Evolutionary conservation across 2,113 vertebrate genomes (phyloP).

Genomic region (Pseudopodoces humilis): DNA sequence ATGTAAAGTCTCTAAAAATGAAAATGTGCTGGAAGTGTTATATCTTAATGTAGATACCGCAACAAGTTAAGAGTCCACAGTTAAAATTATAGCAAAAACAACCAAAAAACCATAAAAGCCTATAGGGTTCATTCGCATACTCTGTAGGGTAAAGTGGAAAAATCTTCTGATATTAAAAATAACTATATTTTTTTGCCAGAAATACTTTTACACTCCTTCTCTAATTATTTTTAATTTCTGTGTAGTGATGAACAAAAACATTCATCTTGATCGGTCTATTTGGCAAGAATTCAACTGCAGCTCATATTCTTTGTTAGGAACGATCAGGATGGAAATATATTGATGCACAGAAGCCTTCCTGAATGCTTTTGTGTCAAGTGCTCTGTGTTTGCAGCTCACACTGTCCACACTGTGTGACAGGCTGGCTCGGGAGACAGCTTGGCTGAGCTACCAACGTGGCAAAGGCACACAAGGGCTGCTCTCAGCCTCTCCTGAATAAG

Average conservation of each 20-base stretch:
- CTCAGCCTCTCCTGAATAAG: neutral
- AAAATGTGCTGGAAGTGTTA: neutral
- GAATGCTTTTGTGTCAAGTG: neutral
- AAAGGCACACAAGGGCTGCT: neutral
- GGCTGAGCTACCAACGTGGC: neutral
- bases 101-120: neutral
- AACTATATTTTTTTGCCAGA: neutral
- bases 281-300: neutral
- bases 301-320: neutral
- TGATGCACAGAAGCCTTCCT: neutral
- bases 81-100: neutral
- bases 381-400: neutral
- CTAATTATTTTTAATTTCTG: neutral
- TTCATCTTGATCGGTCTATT: fast-evolving
- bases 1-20: neutral
- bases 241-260: neutral
- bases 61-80: neutral
- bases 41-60: neutral
- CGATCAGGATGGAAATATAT: neutral
- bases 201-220: neutral
- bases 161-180: neutral
- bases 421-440: neutral
- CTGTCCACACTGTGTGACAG: neutral
- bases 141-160: neutral
- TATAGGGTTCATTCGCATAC: neutral